Conservation (phyloP, 2,797 vertebrate genomes). For the Gymnothorax reevesii region DNA sequence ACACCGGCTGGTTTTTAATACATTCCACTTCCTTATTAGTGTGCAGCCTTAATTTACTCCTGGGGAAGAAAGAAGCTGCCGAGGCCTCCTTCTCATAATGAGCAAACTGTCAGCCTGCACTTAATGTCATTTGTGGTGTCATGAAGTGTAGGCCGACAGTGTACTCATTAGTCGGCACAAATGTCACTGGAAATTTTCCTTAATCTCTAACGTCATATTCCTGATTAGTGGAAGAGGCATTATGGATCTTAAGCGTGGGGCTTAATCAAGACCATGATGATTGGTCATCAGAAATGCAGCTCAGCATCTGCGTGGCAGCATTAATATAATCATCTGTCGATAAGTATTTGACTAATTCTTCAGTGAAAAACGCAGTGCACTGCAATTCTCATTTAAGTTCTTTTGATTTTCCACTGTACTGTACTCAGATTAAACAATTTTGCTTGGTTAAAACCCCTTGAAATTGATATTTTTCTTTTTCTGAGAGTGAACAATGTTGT, state of each 20-base stretch:
- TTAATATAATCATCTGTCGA: background rate
- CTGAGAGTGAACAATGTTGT: too few species aligned
- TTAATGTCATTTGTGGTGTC: slow-evolving; percentile 19
- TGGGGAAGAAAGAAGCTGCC: background rate
- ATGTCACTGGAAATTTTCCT: slow-evolving; percentile 12
- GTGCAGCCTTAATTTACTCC: background rate
- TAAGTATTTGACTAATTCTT: background rate
- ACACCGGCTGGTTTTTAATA: background rate
- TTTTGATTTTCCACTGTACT: background rate
- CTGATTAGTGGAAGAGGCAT: slow-evolving; percentile 23
- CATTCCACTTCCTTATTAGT: slow-evolving; percentile 23
- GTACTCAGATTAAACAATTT: too few species aligned
- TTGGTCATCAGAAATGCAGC: background rate
- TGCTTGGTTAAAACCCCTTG: too few species aligned
- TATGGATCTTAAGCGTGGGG: slow-evolving; percentile 18
- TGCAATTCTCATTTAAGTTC: background rate
- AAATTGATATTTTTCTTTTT: too few species aligned
- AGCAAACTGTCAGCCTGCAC: too few species aligned
- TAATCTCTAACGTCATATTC: slow-evolving; percentile 24
- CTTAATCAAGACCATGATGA: slow-evolving; percentile 26
- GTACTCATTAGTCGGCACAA: background rate
- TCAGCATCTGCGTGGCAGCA: slow-evolving; percentile 13
- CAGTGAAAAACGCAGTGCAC: background rate
- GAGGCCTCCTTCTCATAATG: background rate
- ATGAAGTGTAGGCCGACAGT: background rate